These are phyloP conservation scores for Acanthisitta chloris DNA, from an alignment of 2,113 vertebrate genomes.

Conservation along the genomic window DNA sequence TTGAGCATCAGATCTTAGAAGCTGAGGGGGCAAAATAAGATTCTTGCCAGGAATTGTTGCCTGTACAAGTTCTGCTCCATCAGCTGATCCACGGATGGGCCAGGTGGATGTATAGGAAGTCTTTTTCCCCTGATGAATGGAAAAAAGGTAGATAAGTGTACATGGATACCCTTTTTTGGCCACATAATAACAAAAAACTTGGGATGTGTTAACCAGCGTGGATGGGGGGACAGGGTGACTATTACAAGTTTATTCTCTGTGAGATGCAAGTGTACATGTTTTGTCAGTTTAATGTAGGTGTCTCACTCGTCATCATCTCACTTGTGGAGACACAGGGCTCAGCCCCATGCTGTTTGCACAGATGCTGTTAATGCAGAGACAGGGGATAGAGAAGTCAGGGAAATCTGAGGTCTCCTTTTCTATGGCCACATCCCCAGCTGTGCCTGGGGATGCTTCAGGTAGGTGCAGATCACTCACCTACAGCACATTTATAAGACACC, in stretches of 20 bases:
- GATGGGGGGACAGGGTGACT: background rate
- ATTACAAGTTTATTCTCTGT: background rate
- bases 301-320: background rate
- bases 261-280: background rate
- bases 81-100: background rate
- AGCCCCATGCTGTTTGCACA: background rate
- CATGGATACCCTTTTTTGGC: background rate
- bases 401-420: background rate
- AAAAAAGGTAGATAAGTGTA: background rate
- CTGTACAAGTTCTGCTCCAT: background rate
- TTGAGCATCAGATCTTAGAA: background rate
- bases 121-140: background rate
- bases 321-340: fast-evolving
- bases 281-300: background rate
- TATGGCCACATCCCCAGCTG: background rate
- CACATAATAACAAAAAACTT: background rate
- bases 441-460: background rate
- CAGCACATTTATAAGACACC: fast-evolving
- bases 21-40: background rate
- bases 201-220: background rate
- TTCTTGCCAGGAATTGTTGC: background rate
- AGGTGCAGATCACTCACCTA: background rate
- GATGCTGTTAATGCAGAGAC: background rate
- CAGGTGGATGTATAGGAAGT: background rate
- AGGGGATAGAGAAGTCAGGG: background rate